Percentiles rank a stretch among this genome's conserved stretches.
Conservation (phyloP, 2,888 invertebrate species). For the Alcis repandata region DNA sequence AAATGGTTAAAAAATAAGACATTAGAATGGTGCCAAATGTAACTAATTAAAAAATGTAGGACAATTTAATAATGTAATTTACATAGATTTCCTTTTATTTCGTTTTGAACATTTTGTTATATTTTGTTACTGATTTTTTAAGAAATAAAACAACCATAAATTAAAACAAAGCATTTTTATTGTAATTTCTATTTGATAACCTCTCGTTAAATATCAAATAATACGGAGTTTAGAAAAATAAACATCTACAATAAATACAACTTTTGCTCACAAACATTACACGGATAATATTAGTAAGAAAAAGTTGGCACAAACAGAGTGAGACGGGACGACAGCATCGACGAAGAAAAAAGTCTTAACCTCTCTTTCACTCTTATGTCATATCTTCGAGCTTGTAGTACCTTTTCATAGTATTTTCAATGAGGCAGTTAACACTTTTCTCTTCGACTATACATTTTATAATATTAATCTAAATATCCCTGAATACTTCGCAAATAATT, state of each 20-base stretch:
- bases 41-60: background rate
- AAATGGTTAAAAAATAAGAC: background rate
- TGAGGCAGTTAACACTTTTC: conserved; percentile 34
- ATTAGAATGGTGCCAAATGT: background rate
- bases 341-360: conserved; percentile 39
- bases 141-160: conserved; percentile 46
- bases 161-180: conserved; percentile 81
- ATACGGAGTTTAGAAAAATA: conserved; percentile 80
- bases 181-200: conserved; percentile 73
- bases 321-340: conserved; percentile 40
- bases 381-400: background rate
- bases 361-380: background rate
- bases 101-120: background rate
- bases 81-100: too few species aligned
- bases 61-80: background rate
- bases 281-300: conserved; percentile 34
- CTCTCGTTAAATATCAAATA: conserved; percentile 66
- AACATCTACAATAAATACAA: conserved; percentile 83
- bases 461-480: conserved; percentile 28
- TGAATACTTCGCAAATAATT: conserved; percentile 29
- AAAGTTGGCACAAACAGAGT: conserved; percentile 38
- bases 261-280: conserved; percentile 49
- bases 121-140: conserved; percentile 2
- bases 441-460: conserved; percentile 38
- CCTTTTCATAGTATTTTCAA: background rate